Percentiles rank a stretch among this genome's conserved stretches.
Conservation (phyloP, 2,888 invertebrate species). For the Nemurella pictetii region DNA sequence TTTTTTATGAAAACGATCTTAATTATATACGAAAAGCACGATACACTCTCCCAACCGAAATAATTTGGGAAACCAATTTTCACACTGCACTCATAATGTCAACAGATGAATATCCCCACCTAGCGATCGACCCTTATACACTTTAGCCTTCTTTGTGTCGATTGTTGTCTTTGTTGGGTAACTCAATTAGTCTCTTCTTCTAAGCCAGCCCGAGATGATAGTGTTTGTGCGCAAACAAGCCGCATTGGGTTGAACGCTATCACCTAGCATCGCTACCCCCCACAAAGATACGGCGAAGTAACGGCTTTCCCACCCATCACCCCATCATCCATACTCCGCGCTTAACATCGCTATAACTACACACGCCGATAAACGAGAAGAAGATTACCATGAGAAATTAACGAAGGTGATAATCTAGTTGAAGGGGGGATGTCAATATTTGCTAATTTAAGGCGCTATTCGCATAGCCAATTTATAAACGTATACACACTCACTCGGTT, state of each 20-base stretch:
- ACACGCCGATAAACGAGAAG: slow-evolving; percentile 5
- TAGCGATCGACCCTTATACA: not conserved
- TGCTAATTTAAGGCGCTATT: not conserved
- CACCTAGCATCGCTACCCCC: not conserved
- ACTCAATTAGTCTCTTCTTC: slow-evolving; percentile 15
- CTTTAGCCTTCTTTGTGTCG: not conserved
- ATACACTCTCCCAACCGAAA: not conserved
- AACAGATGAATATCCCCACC: not conserved
- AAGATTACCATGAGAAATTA: slow-evolving; percentile 34
- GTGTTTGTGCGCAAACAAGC: slow-evolving; percentile 26
- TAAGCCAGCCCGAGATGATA: slow-evolving; percentile 11
- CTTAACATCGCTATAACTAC: not conserved
- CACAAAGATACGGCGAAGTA: not conserved
- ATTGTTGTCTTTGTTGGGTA: slow-evolving; percentile 25
- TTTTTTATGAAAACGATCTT: not conserved
- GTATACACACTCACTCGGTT: not conserved
- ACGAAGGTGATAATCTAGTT: slow-evolving; percentile 33
- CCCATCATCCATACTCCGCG: not conserved
- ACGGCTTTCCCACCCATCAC: not conserved
- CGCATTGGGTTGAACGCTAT: not conserved
- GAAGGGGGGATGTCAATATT: slow-evolving; percentile 28
- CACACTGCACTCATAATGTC: not conserved
- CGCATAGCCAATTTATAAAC: not conserved
- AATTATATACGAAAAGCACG: not conserved
- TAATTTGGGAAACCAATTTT: not conserved